A percentile compares a stretch with the other conserved stretches of the same genome.
phyloP scores from a whole-genome alignment of 2,797 vertebrate genomes.

The Galago senegalensis region DNA sequence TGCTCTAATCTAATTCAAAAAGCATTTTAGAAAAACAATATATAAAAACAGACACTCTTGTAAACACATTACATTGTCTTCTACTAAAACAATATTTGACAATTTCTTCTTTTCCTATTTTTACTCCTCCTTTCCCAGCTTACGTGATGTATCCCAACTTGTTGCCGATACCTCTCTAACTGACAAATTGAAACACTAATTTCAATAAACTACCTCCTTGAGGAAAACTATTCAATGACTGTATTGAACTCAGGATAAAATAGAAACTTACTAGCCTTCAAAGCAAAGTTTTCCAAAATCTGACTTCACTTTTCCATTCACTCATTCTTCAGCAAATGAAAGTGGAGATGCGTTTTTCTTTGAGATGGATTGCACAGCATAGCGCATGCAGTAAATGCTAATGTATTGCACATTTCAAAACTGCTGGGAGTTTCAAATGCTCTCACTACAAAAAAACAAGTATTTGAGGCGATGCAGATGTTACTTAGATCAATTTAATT shows the following conservation, averaged over 20 bases:
- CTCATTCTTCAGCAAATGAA: background rate
- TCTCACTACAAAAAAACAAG: no score
- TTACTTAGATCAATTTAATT: no score
- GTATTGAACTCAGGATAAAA: background rate
- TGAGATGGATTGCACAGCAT: no score
- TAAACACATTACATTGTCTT: conserved; percentile 8
- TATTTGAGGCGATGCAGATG: no score
- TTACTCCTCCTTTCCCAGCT: background rate
- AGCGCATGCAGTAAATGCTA: no score
- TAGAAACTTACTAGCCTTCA: background rate
- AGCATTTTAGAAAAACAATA: background rate
- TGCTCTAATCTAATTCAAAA: background rate
- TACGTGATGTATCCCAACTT: background rate
- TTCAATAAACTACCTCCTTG: background rate
- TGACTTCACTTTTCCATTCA: background rate
- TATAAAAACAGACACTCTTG: background rate
- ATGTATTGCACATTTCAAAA: no score
- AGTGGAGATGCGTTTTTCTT: no score
- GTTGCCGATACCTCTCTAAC: background rate
- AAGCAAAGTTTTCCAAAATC: background rate
- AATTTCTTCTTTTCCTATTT: background rate
- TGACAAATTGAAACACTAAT: conserved; percentile 17
- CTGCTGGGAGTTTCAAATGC: no score
- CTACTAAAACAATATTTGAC: background rate
- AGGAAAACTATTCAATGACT: background rate